Evolutionary conservation across 2,113 vertebrate genomes (phyloP), one percentile per base, ranked within the genome.

Genomic region (Montifringilla adamsi): DNA sequence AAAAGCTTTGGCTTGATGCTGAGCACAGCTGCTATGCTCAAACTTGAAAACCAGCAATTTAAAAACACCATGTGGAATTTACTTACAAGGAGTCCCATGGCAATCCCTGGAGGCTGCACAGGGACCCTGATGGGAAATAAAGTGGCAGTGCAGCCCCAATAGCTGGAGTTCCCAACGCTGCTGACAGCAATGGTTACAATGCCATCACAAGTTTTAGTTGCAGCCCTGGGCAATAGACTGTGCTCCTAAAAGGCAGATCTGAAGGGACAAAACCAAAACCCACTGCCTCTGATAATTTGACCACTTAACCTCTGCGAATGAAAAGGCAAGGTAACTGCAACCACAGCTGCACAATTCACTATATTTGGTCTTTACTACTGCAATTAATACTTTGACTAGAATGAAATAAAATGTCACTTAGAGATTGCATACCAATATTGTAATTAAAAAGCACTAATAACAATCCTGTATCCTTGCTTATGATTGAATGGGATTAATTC

Each of bases 171-270:
- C 27, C 8, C 18, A 41, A 9, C 0, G 2, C 39, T 21, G 22
- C 68, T 73, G 68, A n/a, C 44, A 77, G n/a, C 39, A n/a, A 1
- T 5, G 23, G 10, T 64, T 80, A 11, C 5, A 84, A 37, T 11
- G 39, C 55, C 6, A 10, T 44, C 21, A 22, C 50, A 28, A 11
- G 9, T 31, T 76, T 52, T 26, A 59, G 35, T 1, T 33, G 50
- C 30, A 6, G 47, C 31, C 37, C 28, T 9, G 39, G 26, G 58
- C 63, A 63, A n/a, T 0, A 12, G 1, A 37, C 15, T 0, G 3
- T 41, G 46, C 55, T 93, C 44, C 44, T 60, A 17, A 72, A 69
- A 77, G 66, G 49, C 53, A 83, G 12, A 55, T 18, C 24, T 30
- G 33, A 67, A 72, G n/a, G 23, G 44, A 28, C 78, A 35, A 78